Evolutionary conservation across 2,113 vertebrate species (phyloP).

Genomic region (Ophiodon elongatus): DNA sequence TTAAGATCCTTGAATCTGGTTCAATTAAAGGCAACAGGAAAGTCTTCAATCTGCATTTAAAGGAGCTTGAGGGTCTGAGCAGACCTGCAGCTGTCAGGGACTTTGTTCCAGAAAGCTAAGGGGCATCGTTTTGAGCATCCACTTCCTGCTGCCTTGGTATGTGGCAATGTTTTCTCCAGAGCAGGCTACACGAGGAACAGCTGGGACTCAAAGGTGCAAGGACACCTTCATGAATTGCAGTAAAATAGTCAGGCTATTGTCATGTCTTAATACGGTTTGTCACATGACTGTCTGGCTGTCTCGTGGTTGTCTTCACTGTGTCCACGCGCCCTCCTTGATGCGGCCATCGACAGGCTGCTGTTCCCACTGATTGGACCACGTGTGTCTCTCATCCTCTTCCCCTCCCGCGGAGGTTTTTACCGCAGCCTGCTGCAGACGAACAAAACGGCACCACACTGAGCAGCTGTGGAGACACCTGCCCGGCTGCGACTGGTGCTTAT

Average conservation of each 20-base stretch:
- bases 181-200: not conserved
- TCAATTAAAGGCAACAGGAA: no score
- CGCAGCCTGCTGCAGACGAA: constrained; percentile 66
- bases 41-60: no score
- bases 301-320: not conserved
- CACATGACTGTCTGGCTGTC: no score
- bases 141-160: not conserved
- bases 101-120: no score
- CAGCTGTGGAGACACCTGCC: constrained; percentile 46
- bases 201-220: not conserved
- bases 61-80: no score
- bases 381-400: constrained; percentile 60
- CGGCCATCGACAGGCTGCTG: not conserved
- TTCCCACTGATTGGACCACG: constrained; percentile 43
- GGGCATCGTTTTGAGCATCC: not conserved
- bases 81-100: no score
- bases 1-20: no score
- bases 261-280: not conserved
- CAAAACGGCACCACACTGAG: not conserved
- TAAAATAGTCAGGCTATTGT: not conserved
- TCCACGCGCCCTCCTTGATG: constrained; percentile 44
- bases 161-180: no score
- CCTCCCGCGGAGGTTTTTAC: constrained; percentile 49
- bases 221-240: no score
- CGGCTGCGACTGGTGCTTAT: not conserved